phyloP scores from a whole-genome alignment of 2,888 invertebrate genomes.

The Caprella mutica region DNA sequence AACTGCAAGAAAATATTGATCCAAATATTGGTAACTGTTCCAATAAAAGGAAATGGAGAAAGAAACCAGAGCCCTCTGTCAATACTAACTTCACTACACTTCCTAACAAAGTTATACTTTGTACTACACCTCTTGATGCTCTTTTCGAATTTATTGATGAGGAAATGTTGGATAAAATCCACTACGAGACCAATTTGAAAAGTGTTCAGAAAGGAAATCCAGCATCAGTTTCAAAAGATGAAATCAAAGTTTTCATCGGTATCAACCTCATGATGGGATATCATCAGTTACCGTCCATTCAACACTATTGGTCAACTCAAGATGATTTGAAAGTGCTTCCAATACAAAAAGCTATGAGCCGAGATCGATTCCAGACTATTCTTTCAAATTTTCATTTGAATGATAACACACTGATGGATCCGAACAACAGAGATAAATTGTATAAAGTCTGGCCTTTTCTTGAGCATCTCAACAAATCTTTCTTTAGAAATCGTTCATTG shows the following conservation, averaged over 20 bases:
- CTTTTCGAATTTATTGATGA: neutral
- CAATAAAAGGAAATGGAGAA: constrained; percentile 1
- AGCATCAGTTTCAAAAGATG: neutral
- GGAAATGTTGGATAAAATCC: neutral
- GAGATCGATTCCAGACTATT: neutral
- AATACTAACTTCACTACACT: too few relatives aligned
- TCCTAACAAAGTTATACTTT: too few relatives aligned
- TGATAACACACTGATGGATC: neutral
- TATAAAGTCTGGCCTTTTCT: constrained; percentile 2
- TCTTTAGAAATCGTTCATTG: neutral
- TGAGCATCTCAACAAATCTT: neutral
- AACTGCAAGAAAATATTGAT: too few relatives aligned
- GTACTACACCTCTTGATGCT: neutral
- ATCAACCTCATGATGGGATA: neutral
- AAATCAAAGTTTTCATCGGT: neutral
- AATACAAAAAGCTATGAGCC: neutral
- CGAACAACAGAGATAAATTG: neutral
- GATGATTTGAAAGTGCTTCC: neutral
- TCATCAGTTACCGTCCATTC: neutral
- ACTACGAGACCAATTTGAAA: neutral
- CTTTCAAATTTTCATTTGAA: neutral
- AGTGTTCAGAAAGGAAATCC: neutral
- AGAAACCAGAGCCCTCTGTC: neutral
- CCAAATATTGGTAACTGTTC: too few relatives aligned
- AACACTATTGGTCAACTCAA: neutral